Conservation (phyloP, 2,888 invertebrate species). For the Cephus pygmeus region DNA sequence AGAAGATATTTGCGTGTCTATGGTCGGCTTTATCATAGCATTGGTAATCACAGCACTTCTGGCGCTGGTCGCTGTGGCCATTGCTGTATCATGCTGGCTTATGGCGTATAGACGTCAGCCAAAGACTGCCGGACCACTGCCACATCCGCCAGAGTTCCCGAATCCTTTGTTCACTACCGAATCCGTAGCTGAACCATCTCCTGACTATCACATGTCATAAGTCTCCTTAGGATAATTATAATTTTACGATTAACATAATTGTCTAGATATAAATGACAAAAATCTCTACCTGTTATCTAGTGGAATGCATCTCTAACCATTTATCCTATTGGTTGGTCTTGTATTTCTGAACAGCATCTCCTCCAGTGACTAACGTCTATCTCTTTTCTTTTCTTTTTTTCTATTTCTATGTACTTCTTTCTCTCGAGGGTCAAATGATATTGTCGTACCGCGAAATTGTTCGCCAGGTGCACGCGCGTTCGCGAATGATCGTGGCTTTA, state of each 20-base stretch:
- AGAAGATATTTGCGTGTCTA: constrained; percentile 93
- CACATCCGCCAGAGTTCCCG: constrained; percentile 95
- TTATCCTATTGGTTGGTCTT: constrained; percentile 52
- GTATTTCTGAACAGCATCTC: constrained; percentile 60
- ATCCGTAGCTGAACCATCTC: constrained; percentile 83
- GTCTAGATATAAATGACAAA: constrained; percentile 32
- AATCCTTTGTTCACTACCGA: constrained; percentile 91
- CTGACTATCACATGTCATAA: constrained; percentile 74
- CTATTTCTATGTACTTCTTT: constrained; percentile 11
- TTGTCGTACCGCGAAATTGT: background rate
- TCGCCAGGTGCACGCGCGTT: background rate
- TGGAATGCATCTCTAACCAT: constrained; percentile 58
- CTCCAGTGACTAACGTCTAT: constrained; percentile 59
- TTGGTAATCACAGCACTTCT: constrained; percentile 90
- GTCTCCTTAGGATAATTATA: constrained; percentile 30
- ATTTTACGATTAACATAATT: constrained; percentile 45
- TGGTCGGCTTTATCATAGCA: constrained; percentile 92
- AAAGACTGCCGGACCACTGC: constrained; percentile 88
- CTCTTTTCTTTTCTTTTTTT: constrained; percentile 20
- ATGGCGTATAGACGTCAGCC: constrained; percentile 92
- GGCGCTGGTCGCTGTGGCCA: constrained; percentile 92
- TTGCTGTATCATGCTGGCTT: constrained; percentile 95
- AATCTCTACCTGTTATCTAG: constrained; percentile 9
- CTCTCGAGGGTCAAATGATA: constrained; percentile 10
- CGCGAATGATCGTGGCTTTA: constrained; percentile 5